These are phyloP conservation scores for Scortum barcoo DNA, from an alignment of 2,113 vertebrate species.

Conservation along the genomic window DNA sequence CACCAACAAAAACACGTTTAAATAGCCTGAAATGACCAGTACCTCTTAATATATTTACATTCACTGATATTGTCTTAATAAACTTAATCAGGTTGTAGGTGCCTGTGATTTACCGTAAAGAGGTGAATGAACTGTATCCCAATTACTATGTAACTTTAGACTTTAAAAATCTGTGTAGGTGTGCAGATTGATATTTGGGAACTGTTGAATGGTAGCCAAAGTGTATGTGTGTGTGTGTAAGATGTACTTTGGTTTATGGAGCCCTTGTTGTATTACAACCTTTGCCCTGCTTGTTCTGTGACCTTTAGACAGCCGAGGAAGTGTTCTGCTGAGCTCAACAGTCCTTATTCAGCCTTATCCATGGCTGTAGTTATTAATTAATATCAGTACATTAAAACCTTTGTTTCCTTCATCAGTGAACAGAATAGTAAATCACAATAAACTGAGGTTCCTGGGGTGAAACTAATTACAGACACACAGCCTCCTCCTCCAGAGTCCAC, in stretches of 20 bases:
- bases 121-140: not conserved
- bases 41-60: not conserved
- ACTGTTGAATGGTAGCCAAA: not conserved
- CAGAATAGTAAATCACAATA: slow-evolving; percentile 68
- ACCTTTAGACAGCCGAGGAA: slow-evolving; percentile 61
- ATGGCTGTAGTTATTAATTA: not conserved
- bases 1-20: not conserved
- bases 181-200: not conserved
- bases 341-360: not conserved
- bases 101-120: not conserved
- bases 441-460: slow-evolving; percentile 63
- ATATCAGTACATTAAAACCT: too few species aligned
- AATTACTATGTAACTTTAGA: not conserved
- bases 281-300: slow-evolving; percentile 77
- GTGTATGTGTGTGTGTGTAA: slow-evolving; percentile 12
- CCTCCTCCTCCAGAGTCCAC: not conserved
- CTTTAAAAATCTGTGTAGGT: not conserved
- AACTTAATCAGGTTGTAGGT: too few species aligned
- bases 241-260: slow-evolving; percentile 89
- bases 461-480: slow-evolving; percentile 39
- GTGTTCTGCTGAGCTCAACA: not conserved
- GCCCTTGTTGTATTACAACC: slow-evolving; percentile 80
- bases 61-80: not conserved
- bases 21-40: not conserved
- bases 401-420: slow-evolving; percentile 66